Evolutionary conservation across 2,888 invertebrate genomes (phyloP).

Genomic region (Ormyrus nitidulus): DNA sequence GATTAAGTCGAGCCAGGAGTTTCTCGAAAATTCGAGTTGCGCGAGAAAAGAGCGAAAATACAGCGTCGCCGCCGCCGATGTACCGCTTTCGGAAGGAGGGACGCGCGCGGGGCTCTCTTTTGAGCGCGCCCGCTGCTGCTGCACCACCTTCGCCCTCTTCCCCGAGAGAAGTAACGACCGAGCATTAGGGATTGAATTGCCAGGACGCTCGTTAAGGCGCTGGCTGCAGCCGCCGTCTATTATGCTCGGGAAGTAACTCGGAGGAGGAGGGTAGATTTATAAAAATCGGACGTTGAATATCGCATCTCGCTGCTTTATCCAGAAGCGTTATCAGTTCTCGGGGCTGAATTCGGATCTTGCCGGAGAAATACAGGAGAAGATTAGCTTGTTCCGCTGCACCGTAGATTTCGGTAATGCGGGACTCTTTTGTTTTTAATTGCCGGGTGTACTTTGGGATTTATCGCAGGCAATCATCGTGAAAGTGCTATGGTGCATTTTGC

Average conservation of each 20-base stretch:
- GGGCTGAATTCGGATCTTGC: neutral
- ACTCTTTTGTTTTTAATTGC: too few relatives aligned
- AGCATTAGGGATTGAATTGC: slow-evolving; percentile 69
- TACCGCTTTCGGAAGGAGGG: slow-evolving; percentile 15
- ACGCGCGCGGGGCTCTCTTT: slow-evolving; percentile 32
- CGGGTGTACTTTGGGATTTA: too few relatives aligned
- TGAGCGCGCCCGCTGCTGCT: slow-evolving; percentile 18
- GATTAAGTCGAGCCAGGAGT: neutral
- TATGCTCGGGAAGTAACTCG: slow-evolving; percentile 57
- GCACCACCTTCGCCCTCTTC: slow-evolving; percentile 9
- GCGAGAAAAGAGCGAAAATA: slow-evolving; percentile 57
- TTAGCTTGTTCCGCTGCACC: neutral
- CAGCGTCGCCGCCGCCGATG: slow-evolving; percentile 25
- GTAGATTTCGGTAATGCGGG: too few relatives aligned
- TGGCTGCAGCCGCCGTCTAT: slow-evolving; percentile 60
- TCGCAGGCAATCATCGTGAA: too few relatives aligned
- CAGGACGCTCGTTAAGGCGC: slow-evolving; percentile 67
- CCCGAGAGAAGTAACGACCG: slow-evolving; percentile 65
- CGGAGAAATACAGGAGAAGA: neutral
- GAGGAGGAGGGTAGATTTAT: slow-evolving; percentile 16
- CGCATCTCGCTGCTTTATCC: slow-evolving; percentile 12
- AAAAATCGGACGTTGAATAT: slow-evolving; percentile 27
- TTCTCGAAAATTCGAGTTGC: slow-evolving; percentile 17
- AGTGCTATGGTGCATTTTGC: neutral
- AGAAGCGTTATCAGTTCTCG: slow-evolving; percentile 31